Conservation (phyloP, 1,140 invertebrate species). For the Pseudomyrmex sp. region DNA sequence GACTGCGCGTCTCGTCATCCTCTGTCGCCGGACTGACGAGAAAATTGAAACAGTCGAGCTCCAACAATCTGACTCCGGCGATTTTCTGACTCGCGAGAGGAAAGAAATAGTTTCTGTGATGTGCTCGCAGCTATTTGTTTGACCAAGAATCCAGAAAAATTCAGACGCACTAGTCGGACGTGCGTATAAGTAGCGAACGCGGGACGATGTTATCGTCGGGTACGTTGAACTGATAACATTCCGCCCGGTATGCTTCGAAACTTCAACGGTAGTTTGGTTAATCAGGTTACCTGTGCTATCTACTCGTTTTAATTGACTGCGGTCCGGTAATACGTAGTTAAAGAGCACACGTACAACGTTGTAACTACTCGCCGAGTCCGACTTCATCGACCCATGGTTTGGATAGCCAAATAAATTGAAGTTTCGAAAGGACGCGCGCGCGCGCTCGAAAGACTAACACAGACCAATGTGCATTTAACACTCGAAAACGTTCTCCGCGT, state of each 20-base stretch:
- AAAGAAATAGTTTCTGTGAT: too few species aligned
- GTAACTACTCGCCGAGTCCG: background rate
- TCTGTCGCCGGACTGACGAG: conserved; percentile 54
- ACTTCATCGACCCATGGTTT: conserved; percentile 15
- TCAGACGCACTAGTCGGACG: too few species aligned
- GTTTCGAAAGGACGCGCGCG: conserved; percentile 14
- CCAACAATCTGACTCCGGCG: background rate
- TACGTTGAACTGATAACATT: conserved; percentile 32
- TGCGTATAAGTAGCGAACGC: background rate
- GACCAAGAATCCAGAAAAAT: too few species aligned
- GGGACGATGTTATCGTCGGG: background rate
- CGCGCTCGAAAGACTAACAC: conserved; percentile 3
- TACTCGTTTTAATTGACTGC: conserved; percentile 51
- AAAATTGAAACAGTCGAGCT: conserved; percentile 59
- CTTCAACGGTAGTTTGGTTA: conserved; percentile 50
- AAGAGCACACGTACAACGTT: conserved; percentile 11
- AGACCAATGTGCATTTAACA: background rate
- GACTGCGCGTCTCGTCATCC: background rate
- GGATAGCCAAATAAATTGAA: conserved; percentile 24
- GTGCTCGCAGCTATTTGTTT: too few species aligned
- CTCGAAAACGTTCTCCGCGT: background rate
- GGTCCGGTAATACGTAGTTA: conserved; percentile 39
- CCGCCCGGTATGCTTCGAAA: conserved; percentile 28
- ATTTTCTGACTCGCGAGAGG: background rate
- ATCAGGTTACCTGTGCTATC: conserved; percentile 40